A percentile compares a stretch with the other conserved stretches of the same genome.
Conservation (phyloP, 2,113 vertebrate species). For the Engraulis encrasicolus region DNA sequence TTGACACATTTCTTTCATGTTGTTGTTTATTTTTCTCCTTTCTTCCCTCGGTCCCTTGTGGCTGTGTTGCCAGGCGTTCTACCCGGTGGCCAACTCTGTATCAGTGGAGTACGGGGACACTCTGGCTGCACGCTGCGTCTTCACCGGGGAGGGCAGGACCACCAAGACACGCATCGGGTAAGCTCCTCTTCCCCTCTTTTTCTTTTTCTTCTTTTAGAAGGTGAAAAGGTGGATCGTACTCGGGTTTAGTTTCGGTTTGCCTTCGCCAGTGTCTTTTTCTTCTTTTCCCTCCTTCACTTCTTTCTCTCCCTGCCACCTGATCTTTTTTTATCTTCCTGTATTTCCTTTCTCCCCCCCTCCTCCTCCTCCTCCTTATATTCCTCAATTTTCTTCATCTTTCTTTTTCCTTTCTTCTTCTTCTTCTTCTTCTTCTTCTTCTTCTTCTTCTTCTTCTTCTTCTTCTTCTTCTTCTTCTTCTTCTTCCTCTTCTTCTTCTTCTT, state of each 20-base stretch:
- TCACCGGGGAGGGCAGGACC: constrained; percentile 89
- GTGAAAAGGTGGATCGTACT: too few species aligned
- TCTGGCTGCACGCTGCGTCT: constrained; percentile 91
- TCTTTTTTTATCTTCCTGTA: too few species aligned
- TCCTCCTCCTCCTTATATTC: too few species aligned
- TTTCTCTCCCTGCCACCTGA: too few species aligned
- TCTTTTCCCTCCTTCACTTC: too few species aligned
- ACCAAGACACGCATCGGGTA: constrained; percentile 90
- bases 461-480: background rate
- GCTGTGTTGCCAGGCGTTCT: constrained; percentile 85
- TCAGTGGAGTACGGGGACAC: constrained; percentile 85
- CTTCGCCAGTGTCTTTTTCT: too few species aligned
- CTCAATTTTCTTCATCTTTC: too few species aligned
- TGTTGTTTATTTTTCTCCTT: background rate
- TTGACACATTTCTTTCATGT: background rate
- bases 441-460: background rate
- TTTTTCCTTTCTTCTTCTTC: background rate
- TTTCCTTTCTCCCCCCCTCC: too few species aligned
- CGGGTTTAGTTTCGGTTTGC: too few species aligned
- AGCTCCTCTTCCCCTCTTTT: constrained; percentile 45
- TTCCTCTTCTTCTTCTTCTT: background rate
- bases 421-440: background rate
- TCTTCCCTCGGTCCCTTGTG: background rate
- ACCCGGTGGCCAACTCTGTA: constrained; percentile 80
- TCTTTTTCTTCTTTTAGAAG: background rate